Evolutionary conservation across 2,888 invertebrate species (phyloP), one percentile per base, ranked within the genome.

Genomic region (Campopleginae sp.): DNA sequence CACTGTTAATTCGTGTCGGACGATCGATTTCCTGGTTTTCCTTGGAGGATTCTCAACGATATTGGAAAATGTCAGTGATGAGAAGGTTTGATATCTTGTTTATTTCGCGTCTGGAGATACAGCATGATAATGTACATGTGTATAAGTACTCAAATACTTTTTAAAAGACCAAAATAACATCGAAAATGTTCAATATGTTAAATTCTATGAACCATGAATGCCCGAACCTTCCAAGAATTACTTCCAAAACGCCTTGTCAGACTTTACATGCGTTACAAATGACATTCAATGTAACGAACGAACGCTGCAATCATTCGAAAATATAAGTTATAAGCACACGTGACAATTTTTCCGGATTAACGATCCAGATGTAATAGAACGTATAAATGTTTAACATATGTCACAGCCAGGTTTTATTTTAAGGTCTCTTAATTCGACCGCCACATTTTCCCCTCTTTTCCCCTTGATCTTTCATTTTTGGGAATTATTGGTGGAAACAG

Each of bases 351-450:
- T 54, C 8, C 75, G 44, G 79, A 51, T 71, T 42, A 80, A 68
- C 54, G 33, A 78, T 79, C 79, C 74, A 58, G 71, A 74, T 63
- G 31, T 61, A 72, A 58, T 79, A 71, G 48, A 79, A 48, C 38
- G 78, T 85, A 79, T 75, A 79, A 85, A 85, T 82, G 79, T 85
- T 85, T 48, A 85, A 82, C 79, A 82, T 38, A 38, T 82, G 82
- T 85, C 85, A 85, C 85, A 85, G 85, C 85, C 85, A 80, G 71
- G 75, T 82, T 82, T 85, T 80, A 54, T 23, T 78, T 58, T 4
- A 63, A 84, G 72, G 58, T 84, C 74, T 71, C 78, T 85, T 81
- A 78, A 85, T 63, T 70, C 72, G 76, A 80, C 63, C n/a, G 27
- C 74, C 68, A 48, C 76, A 68, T n/a, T 23, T 71, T 65, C 31